A percentile compares a stretch with the other conserved stretches of the same genome.
phyloP scores from a whole-genome alignment of 2,797 vertebrate species.

The Artibeus lituratus region DNA sequence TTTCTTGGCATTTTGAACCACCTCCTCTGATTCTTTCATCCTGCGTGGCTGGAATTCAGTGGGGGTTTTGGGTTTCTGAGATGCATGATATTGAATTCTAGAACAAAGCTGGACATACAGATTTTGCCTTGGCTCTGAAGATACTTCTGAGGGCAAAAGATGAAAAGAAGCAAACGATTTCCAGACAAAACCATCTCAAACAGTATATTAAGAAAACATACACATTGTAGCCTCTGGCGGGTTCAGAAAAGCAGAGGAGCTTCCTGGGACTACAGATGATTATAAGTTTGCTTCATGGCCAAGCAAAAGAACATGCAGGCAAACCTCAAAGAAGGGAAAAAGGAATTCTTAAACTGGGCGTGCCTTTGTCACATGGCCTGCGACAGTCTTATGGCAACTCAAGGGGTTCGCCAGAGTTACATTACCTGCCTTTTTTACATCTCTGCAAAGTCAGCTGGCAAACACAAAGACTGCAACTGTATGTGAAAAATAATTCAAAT shows the following conservation, averaged over 20 bases:
- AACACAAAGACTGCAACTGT: background rate
- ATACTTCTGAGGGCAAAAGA: conserved; percentile 19
- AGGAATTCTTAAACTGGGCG: background rate
- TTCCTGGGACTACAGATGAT: background rate
- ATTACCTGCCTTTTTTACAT: background rate
- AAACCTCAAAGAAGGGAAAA: conserved; percentile 7
- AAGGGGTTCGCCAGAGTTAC: background rate
- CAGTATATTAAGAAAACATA: background rate
- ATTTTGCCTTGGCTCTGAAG: background rate
- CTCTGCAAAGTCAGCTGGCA: background rate
- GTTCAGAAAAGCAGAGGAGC: background rate
- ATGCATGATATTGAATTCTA: background rate
- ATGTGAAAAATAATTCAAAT: background rate
- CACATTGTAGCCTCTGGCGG: background rate
- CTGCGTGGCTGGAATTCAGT: background rate
- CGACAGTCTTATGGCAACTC: background rate
- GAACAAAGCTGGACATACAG: background rate
- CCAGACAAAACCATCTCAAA: background rate
- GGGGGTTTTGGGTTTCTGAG: background rate
- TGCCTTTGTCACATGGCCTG: background rate
- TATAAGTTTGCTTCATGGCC: background rate
- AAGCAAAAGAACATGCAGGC: background rate
- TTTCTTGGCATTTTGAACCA: background rate
- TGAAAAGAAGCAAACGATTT: conserved; percentile 32
- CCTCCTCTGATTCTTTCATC: background rate